phyloP scores from a whole-genome alignment of 2,888 invertebrate genomes.

The Nomada flava region DNA sequence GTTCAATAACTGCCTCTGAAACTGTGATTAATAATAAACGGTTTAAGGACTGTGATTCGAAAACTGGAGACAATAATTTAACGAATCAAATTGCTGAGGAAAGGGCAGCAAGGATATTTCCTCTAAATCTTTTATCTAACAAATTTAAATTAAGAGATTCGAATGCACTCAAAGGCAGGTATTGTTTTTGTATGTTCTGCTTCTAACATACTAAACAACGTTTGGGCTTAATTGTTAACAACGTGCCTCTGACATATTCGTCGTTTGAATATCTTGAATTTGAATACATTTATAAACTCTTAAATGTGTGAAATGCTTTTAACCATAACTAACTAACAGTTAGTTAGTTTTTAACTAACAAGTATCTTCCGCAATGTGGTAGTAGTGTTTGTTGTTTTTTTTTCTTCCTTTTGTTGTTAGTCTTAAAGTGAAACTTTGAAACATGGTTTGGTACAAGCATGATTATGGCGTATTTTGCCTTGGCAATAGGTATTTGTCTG shows the following conservation, averaged over 20 bases:
- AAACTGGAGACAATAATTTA: conserved; percentile 33
- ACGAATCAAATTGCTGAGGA: conserved; percentile 73
- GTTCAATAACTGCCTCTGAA: conserved; percentile 20
- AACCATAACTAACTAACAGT: background rate
- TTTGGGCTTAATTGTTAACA: background rate
- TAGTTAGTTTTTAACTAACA: background rate
- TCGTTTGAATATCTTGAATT: background rate
- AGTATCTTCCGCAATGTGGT: background rate
- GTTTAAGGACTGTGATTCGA: background rate
- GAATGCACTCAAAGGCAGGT: conserved; percentile 75
- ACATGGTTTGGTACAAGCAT: conserved; percentile 37
- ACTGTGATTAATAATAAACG: conserved; percentile 35
- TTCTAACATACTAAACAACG: background rate
- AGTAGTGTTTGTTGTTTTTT: too few relatives aligned
- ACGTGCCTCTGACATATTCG: too few relatives aligned
- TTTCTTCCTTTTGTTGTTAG: background rate
- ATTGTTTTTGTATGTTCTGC: background rate
- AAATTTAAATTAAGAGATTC: conserved; percentile 77
- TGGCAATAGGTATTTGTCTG: conserved; percentile 78
- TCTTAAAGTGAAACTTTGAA: conserved; percentile 10
- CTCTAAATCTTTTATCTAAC: conserved; percentile 78
- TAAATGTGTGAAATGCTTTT: background rate
- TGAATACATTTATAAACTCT: background rate
- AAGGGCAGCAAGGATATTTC: conserved; percentile 80
- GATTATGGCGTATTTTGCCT: conserved; percentile 35